Percentiles rank a stretch among this genome's conserved stretches.
Evolutionary conservation across 1,140 invertebrate genomes (phyloP).

Genomic region (Drosophila elegans): DNA sequence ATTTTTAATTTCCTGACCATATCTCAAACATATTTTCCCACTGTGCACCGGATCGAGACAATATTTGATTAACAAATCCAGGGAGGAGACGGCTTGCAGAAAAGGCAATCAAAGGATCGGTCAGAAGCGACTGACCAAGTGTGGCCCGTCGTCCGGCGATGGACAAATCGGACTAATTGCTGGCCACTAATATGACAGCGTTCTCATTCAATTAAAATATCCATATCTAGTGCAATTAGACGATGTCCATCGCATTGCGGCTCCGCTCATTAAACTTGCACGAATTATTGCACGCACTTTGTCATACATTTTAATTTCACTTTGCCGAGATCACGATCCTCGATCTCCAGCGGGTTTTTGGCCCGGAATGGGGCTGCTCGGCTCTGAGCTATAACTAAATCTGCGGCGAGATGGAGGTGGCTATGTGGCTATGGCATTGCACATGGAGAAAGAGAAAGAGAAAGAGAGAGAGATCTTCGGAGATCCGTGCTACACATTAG

Average conservation of each 20-base stretch:
- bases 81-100: neutral
- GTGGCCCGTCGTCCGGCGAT: slow-evolving; percentile 31
- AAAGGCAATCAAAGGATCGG: slow-evolving; percentile 9
- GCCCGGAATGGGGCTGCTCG: slow-evolving; percentile 18
- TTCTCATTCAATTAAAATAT: slow-evolving; percentile 84
- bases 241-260: slow-evolving; percentile 77
- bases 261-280: slow-evolving; percentile 83
- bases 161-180: slow-evolving; percentile 75
- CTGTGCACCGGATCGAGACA: neutral
- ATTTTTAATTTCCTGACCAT: too few species aligned
- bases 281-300: slow-evolving; percentile 85
- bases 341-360: slow-evolving; percentile 6
- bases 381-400: slow-evolving; percentile 65
- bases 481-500: slow-evolving; percentile 80
- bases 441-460: slow-evolving; percentile 8
- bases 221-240: slow-evolving; percentile 83
- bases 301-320: slow-evolving; percentile 85
- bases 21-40: slow-evolving; percentile 1
- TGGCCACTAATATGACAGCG: slow-evolving; percentile 79
- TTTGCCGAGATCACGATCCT: slow-evolving; percentile 51
- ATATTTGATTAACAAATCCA: slow-evolving; percentile 72
- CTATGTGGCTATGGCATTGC: too few species aligned
- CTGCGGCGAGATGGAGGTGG: slow-evolving; percentile 20
- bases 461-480: slow-evolving; percentile 29
- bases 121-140: slow-evolving; percentile 26